Evolutionary conservation across 2,888 invertebrate species (phyloP).

Genomic region (Diarsia mendica): DNA sequence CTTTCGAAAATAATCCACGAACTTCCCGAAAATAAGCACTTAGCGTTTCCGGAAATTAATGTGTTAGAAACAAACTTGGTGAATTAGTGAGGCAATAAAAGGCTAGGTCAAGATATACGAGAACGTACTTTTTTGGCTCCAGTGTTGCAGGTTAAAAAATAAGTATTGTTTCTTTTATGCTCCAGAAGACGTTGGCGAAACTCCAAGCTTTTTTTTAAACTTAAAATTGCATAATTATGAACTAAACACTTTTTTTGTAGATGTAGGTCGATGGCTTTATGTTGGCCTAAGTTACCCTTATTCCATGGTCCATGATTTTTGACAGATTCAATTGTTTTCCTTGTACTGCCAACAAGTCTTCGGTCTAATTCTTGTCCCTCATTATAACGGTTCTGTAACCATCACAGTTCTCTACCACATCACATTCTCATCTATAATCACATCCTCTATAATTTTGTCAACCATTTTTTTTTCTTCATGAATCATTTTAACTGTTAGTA

Average conservation of each 20-base stretch:
- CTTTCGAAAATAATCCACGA: slow-evolving; percentile 37
- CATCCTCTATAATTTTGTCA: background rate
- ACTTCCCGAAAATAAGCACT: slow-evolving; percentile 64
- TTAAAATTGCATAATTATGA: slow-evolving; percentile 36
- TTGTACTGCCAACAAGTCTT: slow-evolving; percentile 26
- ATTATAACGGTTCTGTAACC: slow-evolving; percentile 21
- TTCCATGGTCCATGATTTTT: slow-evolving; percentile 30
- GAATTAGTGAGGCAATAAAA: slow-evolving; percentile 73
- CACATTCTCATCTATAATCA: slow-evolving; percentile 12
- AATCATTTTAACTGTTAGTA: slow-evolving; percentile 27
- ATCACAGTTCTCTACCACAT: background rate
- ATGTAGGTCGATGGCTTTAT: slow-evolving; percentile 32
- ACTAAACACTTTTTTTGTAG: slow-evolving; percentile 38
- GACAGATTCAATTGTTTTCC: slow-evolving; percentile 43
- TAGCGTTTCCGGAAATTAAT: slow-evolving; percentile 71
- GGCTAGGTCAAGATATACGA: slow-evolving; percentile 56
- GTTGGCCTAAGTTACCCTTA: slow-evolving; percentile 27
- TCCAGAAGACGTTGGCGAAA: slow-evolving; percentile 48
- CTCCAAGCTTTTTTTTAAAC: slow-evolving; percentile 36
- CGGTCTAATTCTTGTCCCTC: slow-evolving; percentile 43
- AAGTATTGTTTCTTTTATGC: slow-evolving; percentile 52
- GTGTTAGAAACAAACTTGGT: slow-evolving; percentile 69
- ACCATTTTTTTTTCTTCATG: slow-evolving; percentile 15
- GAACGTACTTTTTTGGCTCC: slow-evolving; percentile 68
- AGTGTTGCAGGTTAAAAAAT: slow-evolving; percentile 58